A percentile compares a stretch with the other conserved stretches of the same genome.
phyloP scores from a whole-genome alignment of 2,888 invertebrate genomes.

The Ditylenchus weischeri region DNA sequence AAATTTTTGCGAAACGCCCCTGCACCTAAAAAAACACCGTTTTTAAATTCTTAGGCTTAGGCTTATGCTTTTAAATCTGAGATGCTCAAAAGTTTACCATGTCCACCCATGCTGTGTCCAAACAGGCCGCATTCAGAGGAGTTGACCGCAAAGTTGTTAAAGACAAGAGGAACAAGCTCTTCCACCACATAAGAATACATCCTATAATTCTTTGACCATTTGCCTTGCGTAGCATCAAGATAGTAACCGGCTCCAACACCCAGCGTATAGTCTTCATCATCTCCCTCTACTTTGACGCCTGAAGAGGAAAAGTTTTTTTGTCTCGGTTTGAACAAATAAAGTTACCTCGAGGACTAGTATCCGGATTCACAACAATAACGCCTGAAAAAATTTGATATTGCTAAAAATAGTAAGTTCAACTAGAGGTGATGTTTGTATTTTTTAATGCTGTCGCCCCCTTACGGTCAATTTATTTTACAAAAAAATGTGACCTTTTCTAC shows the following conservation, averaged over 20 bases:
- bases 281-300: slow-evolving; percentile 78
- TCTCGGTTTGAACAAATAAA: too few relatives aligned
- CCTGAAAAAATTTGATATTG: slow-evolving; percentile 53
- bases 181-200: slow-evolving; percentile 90
- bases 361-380: slow-evolving; percentile 84
- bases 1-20: too few relatives aligned
- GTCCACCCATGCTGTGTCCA: slow-evolving; percentile 83
- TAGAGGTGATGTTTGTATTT: too few relatives aligned
- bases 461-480: too few relatives aligned
- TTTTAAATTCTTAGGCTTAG: too few relatives aligned
- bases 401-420: too few relatives aligned
- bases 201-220: slow-evolving; percentile 85
- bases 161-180: slow-evolving; percentile 42
- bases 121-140: slow-evolving; percentile 39
- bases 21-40: too few relatives aligned
- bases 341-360: slow-evolving; percentile 69
- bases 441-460: too few relatives aligned
- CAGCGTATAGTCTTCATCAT: slow-evolving; percentile 88
- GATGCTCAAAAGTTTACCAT: slow-evolving; percentile 66
- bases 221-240: slow-evolving; percentile 82
- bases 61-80: too few relatives aligned
- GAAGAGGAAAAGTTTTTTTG: too few relatives aligned
- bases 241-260: slow-evolving; percentile 77
- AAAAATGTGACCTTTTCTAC: too few relatives aligned
- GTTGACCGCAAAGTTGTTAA: slow-evolving; percentile 69